Conservation (phyloP, 2,888 invertebrate species). For the Cephus pygmeus region DNA sequence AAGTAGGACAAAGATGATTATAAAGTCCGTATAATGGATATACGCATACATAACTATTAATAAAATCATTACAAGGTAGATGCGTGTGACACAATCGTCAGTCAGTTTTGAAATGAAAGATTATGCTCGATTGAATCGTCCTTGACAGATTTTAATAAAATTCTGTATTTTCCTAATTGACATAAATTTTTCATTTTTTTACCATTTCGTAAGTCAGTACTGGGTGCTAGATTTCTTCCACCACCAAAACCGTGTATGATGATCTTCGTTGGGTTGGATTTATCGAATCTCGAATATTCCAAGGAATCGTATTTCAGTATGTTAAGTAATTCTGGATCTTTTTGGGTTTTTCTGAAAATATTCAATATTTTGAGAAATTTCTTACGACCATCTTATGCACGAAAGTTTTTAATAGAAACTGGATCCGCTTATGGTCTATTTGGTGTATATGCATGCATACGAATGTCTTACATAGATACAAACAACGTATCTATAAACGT, state of each 20-base stretch:
- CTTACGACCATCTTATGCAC: background rate
- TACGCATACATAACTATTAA: background rate
- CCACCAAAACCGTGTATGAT: slow-evolving; percentile 94
- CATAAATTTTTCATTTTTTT: slow-evolving; percentile 21
- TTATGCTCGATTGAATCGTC: background rate
- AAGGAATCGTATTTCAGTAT: slow-evolving; percentile 78
- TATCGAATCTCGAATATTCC: slow-evolving; percentile 81
- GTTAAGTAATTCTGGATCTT: slow-evolving; percentile 78
- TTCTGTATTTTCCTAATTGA: background rate
- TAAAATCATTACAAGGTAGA: background rate
- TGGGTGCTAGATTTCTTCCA: slow-evolving; percentile 82
- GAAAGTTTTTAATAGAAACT: background rate
- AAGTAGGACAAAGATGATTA: background rate
- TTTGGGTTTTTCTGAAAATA: slow-evolving; percentile 75
- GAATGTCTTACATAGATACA: too few species aligned
- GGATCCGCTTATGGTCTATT: too few species aligned
- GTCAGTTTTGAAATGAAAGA: background rate
- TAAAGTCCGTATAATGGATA: background rate
- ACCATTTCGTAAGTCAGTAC: slow-evolving; percentile 83
- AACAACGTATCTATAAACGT: background rate
- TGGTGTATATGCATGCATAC: too few species aligned
- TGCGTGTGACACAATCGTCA: background rate
- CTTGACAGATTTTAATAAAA: background rate
- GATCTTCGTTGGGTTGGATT: slow-evolving; percentile 83
- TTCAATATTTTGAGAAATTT: background rate